Evolutionary conservation across 2,797 vertebrate genomes (phyloP).

Genomic region (Taenioides sp.): DNA sequence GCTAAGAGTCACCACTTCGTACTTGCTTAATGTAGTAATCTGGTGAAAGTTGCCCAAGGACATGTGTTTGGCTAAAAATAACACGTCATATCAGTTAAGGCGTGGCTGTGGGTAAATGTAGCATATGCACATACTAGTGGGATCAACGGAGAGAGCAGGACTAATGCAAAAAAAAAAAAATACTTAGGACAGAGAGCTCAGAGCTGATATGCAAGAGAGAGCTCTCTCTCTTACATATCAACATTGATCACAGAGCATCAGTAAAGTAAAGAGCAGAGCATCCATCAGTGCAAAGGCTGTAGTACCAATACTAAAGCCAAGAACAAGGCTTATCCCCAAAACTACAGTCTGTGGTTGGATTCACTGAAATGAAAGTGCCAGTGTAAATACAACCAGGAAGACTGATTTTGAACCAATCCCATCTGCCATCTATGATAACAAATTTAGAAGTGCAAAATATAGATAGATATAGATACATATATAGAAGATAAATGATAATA

Average conservation of each 20-base stretch:
- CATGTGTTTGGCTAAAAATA: conserved; percentile 60
- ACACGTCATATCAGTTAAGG: conserved; percentile 66
- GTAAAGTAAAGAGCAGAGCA: conserved; percentile 72
- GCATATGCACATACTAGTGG: conserved; percentile 68
- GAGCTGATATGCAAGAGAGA: conserved; percentile 18
- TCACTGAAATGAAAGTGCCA: conserved; percentile 7
- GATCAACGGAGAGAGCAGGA: conserved; percentile 62
- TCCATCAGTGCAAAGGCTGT: conserved; percentile 69
- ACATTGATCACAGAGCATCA: conserved; percentile 77
- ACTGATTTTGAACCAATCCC: neutral
- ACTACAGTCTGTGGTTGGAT: conserved; percentile 18
- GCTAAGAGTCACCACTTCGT: conserved; percentile 44
- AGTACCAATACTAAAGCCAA: conserved; percentile 60
- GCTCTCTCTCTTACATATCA: conserved; percentile 61
- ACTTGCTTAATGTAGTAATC: conserved; percentile 76
- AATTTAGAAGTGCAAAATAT: no score
- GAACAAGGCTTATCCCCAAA: conserved; percentile 30
- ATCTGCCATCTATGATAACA: neutral
- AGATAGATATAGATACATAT: no score
- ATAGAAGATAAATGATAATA: no score
- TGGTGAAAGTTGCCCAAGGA: conserved; percentile 62
- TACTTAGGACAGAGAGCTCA: conserved; percentile 23
- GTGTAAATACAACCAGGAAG: neutral
- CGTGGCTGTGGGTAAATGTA: conserved; percentile 51
- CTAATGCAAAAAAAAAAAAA: conserved; percentile 60